Conservation (phyloP, 2,797 vertebrate genomes). For the Ibycter americanus region DNA sequence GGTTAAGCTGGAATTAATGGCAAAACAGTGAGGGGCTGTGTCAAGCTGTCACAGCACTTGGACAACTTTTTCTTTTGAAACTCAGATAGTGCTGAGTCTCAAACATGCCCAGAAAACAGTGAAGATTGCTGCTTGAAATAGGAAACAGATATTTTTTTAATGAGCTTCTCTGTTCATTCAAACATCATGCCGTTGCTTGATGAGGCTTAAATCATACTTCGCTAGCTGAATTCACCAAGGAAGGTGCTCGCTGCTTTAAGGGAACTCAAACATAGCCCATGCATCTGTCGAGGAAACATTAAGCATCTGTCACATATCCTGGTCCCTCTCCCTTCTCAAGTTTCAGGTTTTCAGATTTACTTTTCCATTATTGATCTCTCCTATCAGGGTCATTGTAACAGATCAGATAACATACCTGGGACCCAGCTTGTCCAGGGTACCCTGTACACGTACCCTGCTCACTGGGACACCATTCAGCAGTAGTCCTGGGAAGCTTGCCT, state of each 20-base stretch:
- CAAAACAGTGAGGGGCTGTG: background rate
- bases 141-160: background rate
- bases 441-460: background rate
- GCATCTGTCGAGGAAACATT: background rate
- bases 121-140: background rate
- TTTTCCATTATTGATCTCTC: background rate
- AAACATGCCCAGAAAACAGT: background rate
- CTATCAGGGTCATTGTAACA: background rate
- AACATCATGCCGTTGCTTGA: background rate
- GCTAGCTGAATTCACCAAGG: background rate
- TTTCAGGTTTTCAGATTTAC: background rate
- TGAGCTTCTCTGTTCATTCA: background rate
- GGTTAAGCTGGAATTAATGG: background rate
- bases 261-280: background rate
- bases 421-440: background rate
- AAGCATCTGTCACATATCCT: background rate
- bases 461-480: background rate
- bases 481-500: background rate
- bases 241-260: background rate
- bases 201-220: background rate
- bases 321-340: background rate
- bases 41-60: background rate
- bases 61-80: background rate
- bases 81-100: background rate
- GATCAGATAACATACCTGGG: background rate